These are phyloP conservation scores for Epinephelus coioides DNA, from an alignment of 2,797 vertebrate species.

Conservation along the genomic window DNA sequence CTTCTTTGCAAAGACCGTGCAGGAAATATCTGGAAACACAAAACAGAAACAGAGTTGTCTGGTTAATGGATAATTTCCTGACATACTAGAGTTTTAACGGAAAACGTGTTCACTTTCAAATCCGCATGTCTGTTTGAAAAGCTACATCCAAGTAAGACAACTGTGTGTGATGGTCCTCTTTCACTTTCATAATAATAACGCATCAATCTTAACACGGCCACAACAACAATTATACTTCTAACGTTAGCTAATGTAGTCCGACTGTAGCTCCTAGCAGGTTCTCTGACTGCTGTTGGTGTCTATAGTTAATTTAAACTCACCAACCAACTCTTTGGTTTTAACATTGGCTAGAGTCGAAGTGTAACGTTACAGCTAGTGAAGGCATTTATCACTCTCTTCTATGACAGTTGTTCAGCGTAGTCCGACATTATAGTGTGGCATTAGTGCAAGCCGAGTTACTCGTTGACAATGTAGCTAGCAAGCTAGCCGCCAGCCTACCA, in stretches of 20 bases:
- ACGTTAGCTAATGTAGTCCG: not conserved
- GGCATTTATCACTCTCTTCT: not conserved
- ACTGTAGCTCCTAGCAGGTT: not conserved
- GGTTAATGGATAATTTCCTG: not conserved
- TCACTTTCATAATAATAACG: slow-evolving; percentile 14
- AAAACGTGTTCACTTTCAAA: not conserved
- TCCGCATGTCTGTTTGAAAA: no score
- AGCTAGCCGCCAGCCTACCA: not conserved
- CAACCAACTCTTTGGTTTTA: not conserved
- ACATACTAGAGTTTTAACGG: not conserved
- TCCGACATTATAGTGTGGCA: not conserved
- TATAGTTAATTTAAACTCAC: not conserved
- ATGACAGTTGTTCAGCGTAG: not conserved
- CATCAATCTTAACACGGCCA: not conserved
- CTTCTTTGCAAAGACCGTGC: slow-evolving; percentile 99
- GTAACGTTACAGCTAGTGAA: not conserved
- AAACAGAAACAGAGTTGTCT: not conserved
- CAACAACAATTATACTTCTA: not conserved
- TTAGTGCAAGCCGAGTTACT: not conserved
- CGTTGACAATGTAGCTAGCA: not conserved
- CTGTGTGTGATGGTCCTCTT: not conserved
- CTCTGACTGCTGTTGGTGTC: no score
- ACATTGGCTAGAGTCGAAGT: not conserved
- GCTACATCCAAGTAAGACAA: no score
- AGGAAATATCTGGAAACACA: slow-evolving; percentile 93